A percentile compares a stretch with the other conserved stretches of the same genome.
Conservation (phyloP, 1,140 invertebrate genomes). For the Eupeodes corollae region DNA sequence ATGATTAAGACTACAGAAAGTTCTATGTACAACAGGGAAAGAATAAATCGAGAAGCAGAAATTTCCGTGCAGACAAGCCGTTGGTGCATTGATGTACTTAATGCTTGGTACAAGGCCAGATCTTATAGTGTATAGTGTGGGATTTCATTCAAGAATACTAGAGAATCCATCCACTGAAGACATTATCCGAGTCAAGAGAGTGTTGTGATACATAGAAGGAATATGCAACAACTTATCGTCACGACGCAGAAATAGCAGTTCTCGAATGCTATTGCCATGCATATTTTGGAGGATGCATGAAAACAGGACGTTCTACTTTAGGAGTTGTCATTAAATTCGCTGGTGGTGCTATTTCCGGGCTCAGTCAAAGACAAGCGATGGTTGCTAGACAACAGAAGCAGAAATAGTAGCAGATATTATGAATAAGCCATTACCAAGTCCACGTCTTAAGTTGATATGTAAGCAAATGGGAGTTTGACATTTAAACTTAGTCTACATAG, state of each 20-base stretch:
- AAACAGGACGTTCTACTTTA: conserved; percentile 25
- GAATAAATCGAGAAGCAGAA: conserved; percentile 5
- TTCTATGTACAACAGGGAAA: too few relatives aligned
- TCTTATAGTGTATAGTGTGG: conserved; percentile 29
- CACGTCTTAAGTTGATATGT: too few relatives aligned
- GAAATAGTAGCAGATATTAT: conserved; percentile 42
- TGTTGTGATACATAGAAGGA: conserved; percentile 30
- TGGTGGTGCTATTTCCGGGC: conserved; percentile 25
- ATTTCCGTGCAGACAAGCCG: conserved; percentile 32
- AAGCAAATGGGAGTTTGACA: too few relatives aligned
- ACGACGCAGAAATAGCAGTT: conserved; percentile 1
- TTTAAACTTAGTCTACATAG: too few relatives aligned
- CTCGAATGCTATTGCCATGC: conserved; percentile 30
- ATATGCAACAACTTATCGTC: conserved; percentile 21
- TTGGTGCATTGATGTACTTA: conserved; percentile 32
- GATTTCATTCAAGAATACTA: too few relatives aligned
- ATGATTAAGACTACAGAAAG: too few relatives aligned
- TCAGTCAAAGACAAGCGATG: conserved; percentile 26
- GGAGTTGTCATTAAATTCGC: conserved; percentile 21
- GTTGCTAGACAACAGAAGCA: conserved; percentile 34
- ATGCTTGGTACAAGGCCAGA: conserved; percentile 36
- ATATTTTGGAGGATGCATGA: conserved; percentile 26
- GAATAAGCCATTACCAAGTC: too few relatives aligned
- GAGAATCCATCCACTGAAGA: conserved; percentile 31
- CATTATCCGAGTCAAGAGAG: conserved; percentile 20